A percentile compares a stretch with the other conserved stretches of the same genome.
Evolutionary conservation across 2,888 invertebrate species (phyloP).

Genomic region (Ephialtes manifestator): DNA sequence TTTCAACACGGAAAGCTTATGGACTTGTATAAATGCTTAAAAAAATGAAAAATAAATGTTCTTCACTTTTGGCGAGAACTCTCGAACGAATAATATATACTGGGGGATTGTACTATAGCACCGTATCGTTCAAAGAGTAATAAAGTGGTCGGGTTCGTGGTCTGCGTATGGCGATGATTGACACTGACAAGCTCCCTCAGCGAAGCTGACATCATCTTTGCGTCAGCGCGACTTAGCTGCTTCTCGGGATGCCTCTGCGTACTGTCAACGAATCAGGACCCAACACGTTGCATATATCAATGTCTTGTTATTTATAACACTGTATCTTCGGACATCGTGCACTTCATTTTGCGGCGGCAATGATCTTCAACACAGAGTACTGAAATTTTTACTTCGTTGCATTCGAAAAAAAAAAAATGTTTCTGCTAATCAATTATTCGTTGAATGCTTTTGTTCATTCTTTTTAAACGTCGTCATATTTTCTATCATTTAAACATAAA

Average conservation of each 20-base stretch:
- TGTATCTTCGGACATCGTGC: constrained; percentile 16
- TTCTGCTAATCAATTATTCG: background rate
- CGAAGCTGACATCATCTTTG: constrained; percentile 48
- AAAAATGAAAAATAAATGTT: background rate
- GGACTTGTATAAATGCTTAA: background rate
- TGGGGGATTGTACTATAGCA: constrained; percentile 24
- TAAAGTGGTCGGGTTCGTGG: constrained; percentile 29
- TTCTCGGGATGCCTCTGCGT: constrained; percentile 36
- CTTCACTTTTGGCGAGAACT: constrained; percentile 4
- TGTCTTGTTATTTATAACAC: constrained; percentile 39
- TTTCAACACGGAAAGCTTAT: background rate
- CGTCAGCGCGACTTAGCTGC: constrained; percentile 26
- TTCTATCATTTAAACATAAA: background rate
- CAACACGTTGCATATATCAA: constrained; percentile 44
- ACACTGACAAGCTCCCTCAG: constrained; percentile 41
- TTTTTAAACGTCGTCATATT: background rate
- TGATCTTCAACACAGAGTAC: background rate
- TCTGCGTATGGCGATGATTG: constrained; percentile 48
- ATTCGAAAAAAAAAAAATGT: background rate
- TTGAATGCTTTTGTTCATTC: background rate
- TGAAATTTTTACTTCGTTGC: background rate
- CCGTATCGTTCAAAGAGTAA: constrained; percentile 28
- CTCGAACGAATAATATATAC: constrained; percentile 4
- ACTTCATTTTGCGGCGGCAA: background rate
- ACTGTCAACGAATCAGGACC: constrained; percentile 49